Evolutionary conservation across 2,797 vertebrate genomes (phyloP).

Genomic region (Chlorospingus semifuscus): DNA sequence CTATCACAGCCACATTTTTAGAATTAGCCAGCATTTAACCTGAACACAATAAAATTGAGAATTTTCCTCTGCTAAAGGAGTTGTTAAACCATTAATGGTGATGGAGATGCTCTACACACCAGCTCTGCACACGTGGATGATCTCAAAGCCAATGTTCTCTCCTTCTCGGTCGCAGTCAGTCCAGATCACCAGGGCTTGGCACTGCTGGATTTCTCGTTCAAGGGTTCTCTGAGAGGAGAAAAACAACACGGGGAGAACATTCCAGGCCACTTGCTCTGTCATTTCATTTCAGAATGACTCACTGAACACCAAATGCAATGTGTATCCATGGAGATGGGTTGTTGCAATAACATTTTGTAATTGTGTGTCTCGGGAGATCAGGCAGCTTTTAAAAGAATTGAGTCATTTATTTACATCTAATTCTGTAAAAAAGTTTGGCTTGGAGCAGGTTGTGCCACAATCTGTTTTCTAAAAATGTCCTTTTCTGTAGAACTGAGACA

Average conservation of each 20-base stretch:
- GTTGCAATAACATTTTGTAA: slow-evolving; percentile 17
- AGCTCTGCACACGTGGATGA: slow-evolving; percentile 94
- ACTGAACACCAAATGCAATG: background rate
- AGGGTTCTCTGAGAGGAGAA: slow-evolving; percentile 82
- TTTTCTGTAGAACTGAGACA: background rate
- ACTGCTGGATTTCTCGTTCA: slow-evolving; percentile 87
- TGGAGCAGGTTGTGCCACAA: background rate
- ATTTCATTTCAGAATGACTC: background rate
- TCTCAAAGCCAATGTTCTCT: slow-evolving; percentile 97
- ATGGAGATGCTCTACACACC: slow-evolving; percentile 73
- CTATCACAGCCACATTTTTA: background rate
- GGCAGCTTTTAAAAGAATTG: background rate
- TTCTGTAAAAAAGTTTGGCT: background rate
- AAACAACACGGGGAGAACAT: background rate
- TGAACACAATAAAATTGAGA: background rate
- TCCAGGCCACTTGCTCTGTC: background rate
- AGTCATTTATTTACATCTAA: slow-evolving; percentile 29
- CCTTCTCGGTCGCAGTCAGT: slow-evolving; percentile 97
- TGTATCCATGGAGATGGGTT: slow-evolving; percentile 21
- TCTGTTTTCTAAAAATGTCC: background rate
- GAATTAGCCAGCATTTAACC: background rate
- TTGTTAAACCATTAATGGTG: background rate
- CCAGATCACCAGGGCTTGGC: slow-evolving; percentile 94
- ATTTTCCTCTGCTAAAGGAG: background rate
- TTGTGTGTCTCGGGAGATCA: background rate